Evolutionary conservation across 2,797 vertebrate genomes (phyloP).

Genomic region (Philypnodon macrostomus): DNA sequence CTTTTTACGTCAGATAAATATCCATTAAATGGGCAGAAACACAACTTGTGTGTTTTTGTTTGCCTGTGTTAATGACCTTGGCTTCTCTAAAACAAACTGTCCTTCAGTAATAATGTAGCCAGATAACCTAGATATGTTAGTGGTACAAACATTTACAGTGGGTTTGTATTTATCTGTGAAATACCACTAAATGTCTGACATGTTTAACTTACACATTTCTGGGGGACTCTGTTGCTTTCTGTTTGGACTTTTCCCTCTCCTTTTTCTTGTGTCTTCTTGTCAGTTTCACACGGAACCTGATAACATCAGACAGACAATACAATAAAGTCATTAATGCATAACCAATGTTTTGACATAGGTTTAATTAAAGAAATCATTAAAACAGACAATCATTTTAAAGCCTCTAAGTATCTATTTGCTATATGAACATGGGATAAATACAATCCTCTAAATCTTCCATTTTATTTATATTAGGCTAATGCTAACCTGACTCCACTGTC

Average conservation of each 20-base stretch:
- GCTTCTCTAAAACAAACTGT: slow-evolving; percentile 51
- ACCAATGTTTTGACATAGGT: not conserved
- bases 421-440: too few species aligned
- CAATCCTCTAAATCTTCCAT: too few species aligned
- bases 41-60: slow-evolving; percentile 6
- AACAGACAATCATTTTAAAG: not conserved
- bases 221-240: slow-evolving; percentile 54
- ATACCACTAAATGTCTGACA: slow-evolving; percentile 11
- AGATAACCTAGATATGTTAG: slow-evolving; percentile 50
- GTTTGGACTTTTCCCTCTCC: slow-evolving; percentile 60
- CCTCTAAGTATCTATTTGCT: too few species aligned
- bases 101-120: slow-evolving; percentile 44
- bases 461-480: slow-evolving; percentile 1
- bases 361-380: not conserved
- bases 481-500: slow-evolving; percentile 6
- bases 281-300: slow-evolving; percentile 60
- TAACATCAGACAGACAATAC: slow-evolving; percentile 33
- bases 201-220: slow-evolving; percentile 61
- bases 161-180: slow-evolving; percentile 13
- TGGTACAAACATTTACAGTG: slow-evolving; percentile 36
- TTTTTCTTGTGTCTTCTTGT: slow-evolving; percentile 66
- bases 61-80: slow-evolving; percentile 42
- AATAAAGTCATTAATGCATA: not conserved
- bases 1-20: not conserved
- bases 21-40: not conserved